Conservation (phyloP, 1,140 invertebrate species). For the Euura saliciscinereae region DNA sequence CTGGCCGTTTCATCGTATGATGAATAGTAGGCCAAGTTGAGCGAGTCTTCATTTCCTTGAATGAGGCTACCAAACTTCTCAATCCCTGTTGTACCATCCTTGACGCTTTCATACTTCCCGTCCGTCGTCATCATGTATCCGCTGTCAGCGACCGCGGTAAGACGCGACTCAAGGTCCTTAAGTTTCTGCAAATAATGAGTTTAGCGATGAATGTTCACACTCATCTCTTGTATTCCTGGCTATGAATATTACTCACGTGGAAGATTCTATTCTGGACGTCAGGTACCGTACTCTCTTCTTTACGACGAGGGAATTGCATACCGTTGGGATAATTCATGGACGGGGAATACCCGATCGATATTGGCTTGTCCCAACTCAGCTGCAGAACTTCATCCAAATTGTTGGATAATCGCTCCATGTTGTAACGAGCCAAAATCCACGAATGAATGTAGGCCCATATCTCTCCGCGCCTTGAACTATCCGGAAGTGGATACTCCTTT, state of each 20-base stretch:
- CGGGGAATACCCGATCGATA: constrained; percentile 67
- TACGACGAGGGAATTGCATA: constrained; percentile 68
- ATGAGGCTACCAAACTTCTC: background rate
- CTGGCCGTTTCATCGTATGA: too few species aligned
- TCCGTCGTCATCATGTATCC: too few species aligned
- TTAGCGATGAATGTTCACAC: too few species aligned
- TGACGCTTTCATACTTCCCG: background rate
- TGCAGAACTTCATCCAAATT: constrained; percentile 66
- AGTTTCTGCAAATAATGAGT: too few species aligned
- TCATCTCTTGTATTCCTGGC: too few species aligned
- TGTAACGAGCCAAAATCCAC: constrained; percentile 66
- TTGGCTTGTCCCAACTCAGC: constrained; percentile 59
- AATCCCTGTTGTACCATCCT: too few species aligned
- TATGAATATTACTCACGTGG: too few species aligned
- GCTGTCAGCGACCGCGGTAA: too few species aligned
- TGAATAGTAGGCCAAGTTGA: too few species aligned
- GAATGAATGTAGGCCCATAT: constrained; percentile 65
- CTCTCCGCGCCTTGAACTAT: constrained; percentile 68
- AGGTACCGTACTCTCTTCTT: constrained; percentile 53
- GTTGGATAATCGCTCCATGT: constrained; percentile 72
- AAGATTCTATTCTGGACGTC: constrained; percentile 39
- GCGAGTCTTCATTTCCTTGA: background rate
- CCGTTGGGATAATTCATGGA: constrained; percentile 70
- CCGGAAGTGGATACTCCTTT: constrained; percentile 62
- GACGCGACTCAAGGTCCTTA: too few species aligned